Evolutionary conservation across 2,113 vertebrate species (phyloP).

Genomic region (Galeopterus variegatus): DNA sequence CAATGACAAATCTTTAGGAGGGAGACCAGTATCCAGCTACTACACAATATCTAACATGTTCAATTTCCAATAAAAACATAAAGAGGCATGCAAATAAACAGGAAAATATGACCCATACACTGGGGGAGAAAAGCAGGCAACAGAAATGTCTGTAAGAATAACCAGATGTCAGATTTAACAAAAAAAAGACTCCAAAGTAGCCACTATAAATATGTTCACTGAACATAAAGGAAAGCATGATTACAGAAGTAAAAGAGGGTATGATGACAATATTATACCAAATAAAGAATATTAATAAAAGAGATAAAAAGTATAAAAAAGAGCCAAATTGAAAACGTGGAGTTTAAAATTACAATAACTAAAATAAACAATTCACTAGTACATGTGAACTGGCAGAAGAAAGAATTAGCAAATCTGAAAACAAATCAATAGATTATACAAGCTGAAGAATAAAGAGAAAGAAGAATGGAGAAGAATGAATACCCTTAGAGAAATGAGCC

Average conservation of each 20-base stretch:
- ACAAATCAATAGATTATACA: not conserved
- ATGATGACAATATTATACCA: not conserved
- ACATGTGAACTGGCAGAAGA: not conserved
- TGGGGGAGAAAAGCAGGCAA: not conserved
- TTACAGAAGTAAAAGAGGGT: not conserved
- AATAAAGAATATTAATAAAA: constrained; percentile 27
- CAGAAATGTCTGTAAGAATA: not conserved
- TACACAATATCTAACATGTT: not conserved
- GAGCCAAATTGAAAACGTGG: not conserved
- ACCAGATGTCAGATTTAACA: not conserved
- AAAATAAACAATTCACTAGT: constrained; percentile 15
- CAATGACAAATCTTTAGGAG: not conserved
- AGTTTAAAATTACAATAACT: not conserved
- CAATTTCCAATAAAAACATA: constrained; percentile 26
- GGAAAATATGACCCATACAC: not conserved
- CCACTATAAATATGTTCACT: not conserved
- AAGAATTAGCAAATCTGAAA: not conserved
- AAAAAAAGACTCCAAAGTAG: not conserved
- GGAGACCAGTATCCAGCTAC: not conserved
- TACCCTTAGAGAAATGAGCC: not conserved
- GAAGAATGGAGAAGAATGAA: not conserved
- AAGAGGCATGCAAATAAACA: not conserved
- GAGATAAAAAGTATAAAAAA: not conserved
- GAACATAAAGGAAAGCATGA: not conserved
- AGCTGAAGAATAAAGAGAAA: not conserved